phyloP scores from a whole-genome alignment of 2,888 invertebrate genomes.

The Sturmia bella region DNA sequence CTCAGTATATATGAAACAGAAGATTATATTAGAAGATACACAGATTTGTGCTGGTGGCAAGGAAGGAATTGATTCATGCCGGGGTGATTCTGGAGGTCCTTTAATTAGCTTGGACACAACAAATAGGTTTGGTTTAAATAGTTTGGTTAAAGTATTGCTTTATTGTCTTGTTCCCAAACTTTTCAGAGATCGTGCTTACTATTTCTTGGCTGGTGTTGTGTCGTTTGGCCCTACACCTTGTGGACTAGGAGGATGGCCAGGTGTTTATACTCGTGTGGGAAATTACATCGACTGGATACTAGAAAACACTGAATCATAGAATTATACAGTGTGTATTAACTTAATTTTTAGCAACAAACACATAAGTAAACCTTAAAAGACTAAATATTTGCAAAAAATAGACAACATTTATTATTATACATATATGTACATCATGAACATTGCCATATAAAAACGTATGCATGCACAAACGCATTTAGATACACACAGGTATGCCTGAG shows the following conservation, averaged over 20 bases:
- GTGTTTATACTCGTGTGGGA: conserved; percentile 85
- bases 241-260: conserved; percentile 84
- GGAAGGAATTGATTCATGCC: conserved; percentile 83
- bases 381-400: no score
- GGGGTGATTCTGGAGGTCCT: conserved; percentile 86
- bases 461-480: no score
- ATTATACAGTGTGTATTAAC: conserved; percentile 3
- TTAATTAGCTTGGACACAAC: conserved; percentile 82
- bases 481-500: no score
- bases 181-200: conserved; percentile 81
- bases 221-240: conserved; percentile 86
- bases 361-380: no score
- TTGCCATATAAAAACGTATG: no score
- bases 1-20: conserved; percentile 82
- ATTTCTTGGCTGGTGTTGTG: conserved; percentile 84
- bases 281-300: conserved; percentile 85
- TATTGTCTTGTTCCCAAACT: not conserved
- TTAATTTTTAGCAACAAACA: no score
- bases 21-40: conserved; percentile 81
- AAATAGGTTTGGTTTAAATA: conserved; percentile 73
- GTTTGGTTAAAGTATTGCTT: no score
- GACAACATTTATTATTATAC: no score
- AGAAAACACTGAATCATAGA: conserved; percentile 75
- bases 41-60: conserved; percentile 86
- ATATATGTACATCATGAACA: no score